A percentile compares a stretch with the other conserved stretches of the same genome.
Conservation (phyloP, 2,888 invertebrate genomes). For the Stenichneumon culpator region DNA sequence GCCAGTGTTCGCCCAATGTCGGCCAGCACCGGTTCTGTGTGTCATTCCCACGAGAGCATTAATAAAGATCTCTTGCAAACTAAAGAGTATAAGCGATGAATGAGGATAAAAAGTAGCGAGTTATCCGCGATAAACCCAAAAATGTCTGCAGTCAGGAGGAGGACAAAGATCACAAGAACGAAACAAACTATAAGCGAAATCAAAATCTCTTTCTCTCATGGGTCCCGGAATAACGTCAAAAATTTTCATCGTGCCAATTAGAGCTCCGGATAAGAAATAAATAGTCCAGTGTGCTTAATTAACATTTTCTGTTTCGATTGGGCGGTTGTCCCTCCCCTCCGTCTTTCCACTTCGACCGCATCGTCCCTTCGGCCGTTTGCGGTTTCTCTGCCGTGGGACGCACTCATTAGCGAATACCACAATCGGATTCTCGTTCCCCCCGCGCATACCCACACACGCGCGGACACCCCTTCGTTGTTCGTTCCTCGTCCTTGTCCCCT, state of each 20-base stretch:
- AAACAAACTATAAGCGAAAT: slow-evolving; percentile 7
- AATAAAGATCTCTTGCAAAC: not conserved
- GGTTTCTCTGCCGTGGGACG: slow-evolving; percentile 67
- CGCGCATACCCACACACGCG: slow-evolving; percentile 32
- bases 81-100: not conserved
- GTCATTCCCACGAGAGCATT: not conserved
- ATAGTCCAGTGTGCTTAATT: slow-evolving; percentile 80
- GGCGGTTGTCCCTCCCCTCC: slow-evolving; percentile 71
- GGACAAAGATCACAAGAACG: slow-evolving; percentile 26
- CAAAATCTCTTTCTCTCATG: slow-evolving; percentile 5
- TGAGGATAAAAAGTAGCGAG: not conserved
- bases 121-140: not conserved
- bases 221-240: slow-evolving; percentile 60
- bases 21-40: no score
- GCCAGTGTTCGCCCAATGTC: no score
- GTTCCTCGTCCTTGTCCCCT: slow-evolving; percentile 42
- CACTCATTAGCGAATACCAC: slow-evolving; percentile 85
- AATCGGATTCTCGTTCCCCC: slow-evolving; percentile 78
- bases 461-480: slow-evolving; percentile 31
- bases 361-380: slow-evolving; percentile 50
- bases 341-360: slow-evolving; percentile 53
- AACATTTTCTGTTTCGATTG: slow-evolving; percentile 84
- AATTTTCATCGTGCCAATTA: slow-evolving; percentile 81
- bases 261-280: slow-evolving; percentile 75
- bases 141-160: slow-evolving; percentile 1